A percentile compares a stretch with the other conserved stretches of the same genome.
Conservation (phyloP, 2,113 vertebrate species). For the Fulmarus glacialis region DNA sequence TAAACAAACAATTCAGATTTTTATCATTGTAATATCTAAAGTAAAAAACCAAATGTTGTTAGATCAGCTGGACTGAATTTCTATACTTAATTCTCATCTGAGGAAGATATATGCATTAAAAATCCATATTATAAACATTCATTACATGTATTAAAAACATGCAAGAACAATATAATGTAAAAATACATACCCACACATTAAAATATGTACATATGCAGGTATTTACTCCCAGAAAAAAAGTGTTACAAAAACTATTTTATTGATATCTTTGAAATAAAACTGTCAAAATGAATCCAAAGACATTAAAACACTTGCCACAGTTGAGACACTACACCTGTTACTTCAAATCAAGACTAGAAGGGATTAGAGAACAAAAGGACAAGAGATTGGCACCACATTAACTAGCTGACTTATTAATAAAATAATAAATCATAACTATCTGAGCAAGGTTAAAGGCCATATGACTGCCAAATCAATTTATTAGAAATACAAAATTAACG, state of each 20-base stretch:
- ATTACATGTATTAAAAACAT: background rate
- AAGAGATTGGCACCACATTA: background rate
- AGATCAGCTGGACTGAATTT: background rate
- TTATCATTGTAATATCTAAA: background rate
- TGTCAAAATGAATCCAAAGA: background rate
- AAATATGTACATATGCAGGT: background rate
- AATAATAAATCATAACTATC: background rate
- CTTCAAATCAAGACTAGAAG: background rate
- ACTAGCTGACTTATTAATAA: background rate
- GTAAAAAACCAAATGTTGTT: background rate
- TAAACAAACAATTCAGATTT: background rate
- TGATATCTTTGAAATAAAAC: background rate
- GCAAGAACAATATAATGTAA: background rate
- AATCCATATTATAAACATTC: background rate
- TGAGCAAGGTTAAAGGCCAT: background rate
- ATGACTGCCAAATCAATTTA: background rate
- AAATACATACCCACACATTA: background rate
- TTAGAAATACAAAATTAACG: background rate
- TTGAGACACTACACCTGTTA: constrained; percentile 24
- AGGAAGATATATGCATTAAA: background rate
- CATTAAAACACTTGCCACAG: background rate
- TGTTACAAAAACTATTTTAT: background rate
- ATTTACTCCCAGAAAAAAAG: background rate
- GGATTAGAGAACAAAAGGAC: background rate
- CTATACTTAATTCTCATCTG: background rate